Evolutionary conservation across 2,797 vertebrate genomes (phyloP).

Genomic region (Cottoperca gobio): DNA sequence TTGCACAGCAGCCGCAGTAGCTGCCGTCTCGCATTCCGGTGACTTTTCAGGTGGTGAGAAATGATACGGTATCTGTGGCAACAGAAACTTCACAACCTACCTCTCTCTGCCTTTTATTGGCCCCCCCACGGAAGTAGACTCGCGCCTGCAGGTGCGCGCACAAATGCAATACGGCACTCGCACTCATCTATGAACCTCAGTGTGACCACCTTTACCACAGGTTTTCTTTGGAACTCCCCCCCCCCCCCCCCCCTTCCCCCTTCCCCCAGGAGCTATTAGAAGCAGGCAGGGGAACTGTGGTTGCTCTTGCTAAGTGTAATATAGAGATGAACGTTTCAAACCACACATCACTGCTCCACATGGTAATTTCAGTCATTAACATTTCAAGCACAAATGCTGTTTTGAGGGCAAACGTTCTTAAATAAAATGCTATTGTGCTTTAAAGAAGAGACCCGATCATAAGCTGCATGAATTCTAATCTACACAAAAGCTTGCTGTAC

Average conservation of each 20-base stretch:
- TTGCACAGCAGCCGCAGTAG: constrained; percentile 62
- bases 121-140: constrained; percentile 56
- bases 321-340: constrained; percentile 20
- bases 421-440: constrained; percentile 3
- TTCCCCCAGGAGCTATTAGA: constrained; percentile 21
- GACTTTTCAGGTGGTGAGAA: constrained; percentile 78
- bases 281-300: constrained; percentile 20
- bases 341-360: background rate
- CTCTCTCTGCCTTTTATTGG: background rate
- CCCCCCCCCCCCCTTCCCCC: no score
- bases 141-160: constrained; percentile 42
- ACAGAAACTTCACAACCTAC: constrained; percentile 68
- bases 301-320: constrained; percentile 23
- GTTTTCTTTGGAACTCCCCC: constrained; percentile 44
- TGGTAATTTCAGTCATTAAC: constrained; percentile 1
- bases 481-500: background rate
- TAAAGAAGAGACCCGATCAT: background rate
- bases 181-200: constrained; percentile 62
- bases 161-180: constrained; percentile 28
- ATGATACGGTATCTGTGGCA: constrained; percentile 73
- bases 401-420: background rate
- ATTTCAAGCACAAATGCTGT: background rate
- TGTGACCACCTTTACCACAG: constrained; percentile 74
- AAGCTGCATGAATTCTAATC: constrained; percentile 3
- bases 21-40: constrained; percentile 59